Base-by-base conservation (phyloP, 1,140 invertebrate genomes). In the Epicauta chinensis region DNA sequence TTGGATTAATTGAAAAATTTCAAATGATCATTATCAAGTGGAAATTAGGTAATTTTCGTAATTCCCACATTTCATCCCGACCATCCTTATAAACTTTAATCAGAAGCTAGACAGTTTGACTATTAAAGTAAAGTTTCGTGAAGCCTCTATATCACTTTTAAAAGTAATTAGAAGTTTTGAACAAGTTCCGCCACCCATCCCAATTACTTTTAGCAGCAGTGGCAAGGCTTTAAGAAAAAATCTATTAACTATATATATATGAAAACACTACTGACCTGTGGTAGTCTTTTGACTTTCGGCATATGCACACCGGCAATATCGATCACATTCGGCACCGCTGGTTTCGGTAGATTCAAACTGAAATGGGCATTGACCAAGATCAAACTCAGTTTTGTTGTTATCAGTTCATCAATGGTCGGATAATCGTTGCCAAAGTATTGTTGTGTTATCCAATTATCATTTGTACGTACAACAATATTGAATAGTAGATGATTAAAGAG, bases 281-380 rank as follows among this genome's bases (percentile, higher is more conserved):
- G 71, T 49, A 84, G 58, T 5, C 72, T 68, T 51, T 80, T 77
- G 0, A 73, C 56, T 50, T 10, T 63, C 39, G 65, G 63, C 12
- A 83, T 74, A 58, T 85, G 81, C 53, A 82, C 73, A 1, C 82
- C 82, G 11, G 78, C 81, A 17, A 84, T 64, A 68, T 84, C 79
- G 10, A 83, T 75, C 1, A 82, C 71, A 50, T 77, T 76, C 0
- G 81, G 76, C 0, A 78, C 71, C 42, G 75, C 61, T 7, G 81
- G 71, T 42, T 72, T 73, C 0, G 78, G 74, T 11, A 76, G 75
- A 36, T 74, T 77, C 9, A 82, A 60, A 10, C 75, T 69, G 58
- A 76, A 79, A 63, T 84, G 79, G 1, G 78, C 74, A 65, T 84
- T 83, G 1, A 80, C 63, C 16, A 86, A 70, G 10, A 82, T 57